Evolutionary conservation across 2,797 vertebrate species (phyloP).

Genomic region (Epinephelus malabaricus): DNA sequence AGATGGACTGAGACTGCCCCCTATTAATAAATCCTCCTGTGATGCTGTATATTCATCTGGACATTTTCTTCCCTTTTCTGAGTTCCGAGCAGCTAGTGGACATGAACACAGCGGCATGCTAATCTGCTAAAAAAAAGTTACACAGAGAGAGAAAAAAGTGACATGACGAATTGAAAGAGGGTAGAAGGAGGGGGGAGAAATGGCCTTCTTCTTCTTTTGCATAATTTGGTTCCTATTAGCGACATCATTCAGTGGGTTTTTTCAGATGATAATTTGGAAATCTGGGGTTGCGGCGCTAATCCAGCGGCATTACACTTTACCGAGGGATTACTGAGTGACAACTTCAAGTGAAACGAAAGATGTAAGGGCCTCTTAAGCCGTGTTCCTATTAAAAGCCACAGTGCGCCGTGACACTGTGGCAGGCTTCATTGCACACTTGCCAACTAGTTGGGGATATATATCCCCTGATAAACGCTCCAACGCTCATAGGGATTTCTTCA

Average conservation of each 20-base stretch:
- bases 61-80: conserved; percentile 29
- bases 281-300: conserved; percentile 85
- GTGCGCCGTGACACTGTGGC: conserved; percentile 82
- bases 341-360: conserved; percentile 89
- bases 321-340: conserved; percentile 91
- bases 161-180: conserved; percentile 72
- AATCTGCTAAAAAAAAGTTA: conserved; percentile 77
- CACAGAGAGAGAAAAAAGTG: conserved; percentile 51
- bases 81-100: conserved; percentile 63
- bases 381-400: conserved; percentile 86
- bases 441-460: conserved; percentile 81
- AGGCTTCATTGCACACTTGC: conserved; percentile 83
- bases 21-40: conserved; percentile 79
- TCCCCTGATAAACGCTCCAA: conserved; percentile 82
- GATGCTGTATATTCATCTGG: conserved; percentile 72
- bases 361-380: conserved; percentile 85
- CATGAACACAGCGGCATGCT: conserved; percentile 66
- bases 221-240: conserved; percentile 84
- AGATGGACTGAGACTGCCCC: conserved; percentile 81
- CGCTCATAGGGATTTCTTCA: conserved; percentile 79
- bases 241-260: conserved; percentile 78
- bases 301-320: conserved; percentile 83
- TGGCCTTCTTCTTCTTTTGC: conserved; percentile 72
- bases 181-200: not conserved
- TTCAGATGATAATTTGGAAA: conserved; percentile 85